Percentiles rank a stretch among this genome's conserved stretches.
phyloP scores from a whole-genome alignment of 2,113 vertebrate species.

The Carassius carassius region DNA sequence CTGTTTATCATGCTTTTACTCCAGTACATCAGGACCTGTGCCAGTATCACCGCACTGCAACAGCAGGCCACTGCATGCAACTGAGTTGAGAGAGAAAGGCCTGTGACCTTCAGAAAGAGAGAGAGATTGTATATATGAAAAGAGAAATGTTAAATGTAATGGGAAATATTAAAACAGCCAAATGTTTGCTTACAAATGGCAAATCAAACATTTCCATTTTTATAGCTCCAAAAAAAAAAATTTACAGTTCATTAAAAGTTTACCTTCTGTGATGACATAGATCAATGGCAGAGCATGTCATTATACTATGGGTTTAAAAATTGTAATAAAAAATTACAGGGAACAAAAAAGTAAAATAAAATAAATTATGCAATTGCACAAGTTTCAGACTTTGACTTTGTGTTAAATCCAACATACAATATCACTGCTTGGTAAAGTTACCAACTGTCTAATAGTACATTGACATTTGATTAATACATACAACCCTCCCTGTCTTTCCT shows the following conservation, averaged over 20 bases:
- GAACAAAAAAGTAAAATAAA: no score
- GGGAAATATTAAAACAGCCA: not conserved
- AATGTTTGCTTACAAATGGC: not conserved
- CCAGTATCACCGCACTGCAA: conserved; percentile 76
- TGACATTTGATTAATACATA: no score
- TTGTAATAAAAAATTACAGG: no score
- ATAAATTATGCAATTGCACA: no score
- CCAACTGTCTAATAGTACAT: no score
- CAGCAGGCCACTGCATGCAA: conserved; percentile 71
- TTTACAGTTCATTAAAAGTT: not conserved
- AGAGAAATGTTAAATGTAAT: not conserved
- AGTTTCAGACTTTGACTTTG: no score
- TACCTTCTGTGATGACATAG: not conserved
- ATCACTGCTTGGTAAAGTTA: no score
- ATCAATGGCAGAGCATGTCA: not conserved
- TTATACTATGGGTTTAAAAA: not conserved
- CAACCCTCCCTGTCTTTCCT: no score
- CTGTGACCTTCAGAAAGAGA: conserved; percentile 71
- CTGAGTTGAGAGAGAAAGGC: conserved; percentile 69
- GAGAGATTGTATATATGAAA: not conserved
- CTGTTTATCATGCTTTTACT: conserved; percentile 40
- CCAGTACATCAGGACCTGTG: conserved; percentile 79
- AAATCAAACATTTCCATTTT: no score
- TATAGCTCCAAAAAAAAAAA: not conserved
- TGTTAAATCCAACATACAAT: no score